Evolutionary conservation across 2,888 invertebrate species (phyloP).

Genomic region (Serrognathus titanus): DNA sequence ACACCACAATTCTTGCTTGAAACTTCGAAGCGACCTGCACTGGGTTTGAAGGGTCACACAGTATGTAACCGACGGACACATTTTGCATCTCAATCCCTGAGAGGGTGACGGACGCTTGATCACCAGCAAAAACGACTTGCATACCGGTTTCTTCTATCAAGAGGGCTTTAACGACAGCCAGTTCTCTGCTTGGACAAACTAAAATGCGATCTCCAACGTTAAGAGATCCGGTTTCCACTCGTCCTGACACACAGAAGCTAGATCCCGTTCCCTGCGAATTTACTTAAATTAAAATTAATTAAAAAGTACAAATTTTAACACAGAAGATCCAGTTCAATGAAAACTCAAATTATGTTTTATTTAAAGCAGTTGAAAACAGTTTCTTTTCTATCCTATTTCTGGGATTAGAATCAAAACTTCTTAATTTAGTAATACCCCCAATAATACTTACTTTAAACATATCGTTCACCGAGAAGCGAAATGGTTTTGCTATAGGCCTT

Average conservation of each 20-base stretch:
- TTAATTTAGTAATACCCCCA: too few relatives aligned
- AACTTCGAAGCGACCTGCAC: slow-evolving; percentile 79
- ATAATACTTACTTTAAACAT: slow-evolving; percentile 75
- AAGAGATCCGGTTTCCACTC: slow-evolving; percentile 87
- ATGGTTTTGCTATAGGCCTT: slow-evolving; percentile 81
- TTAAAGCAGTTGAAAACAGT: too few relatives aligned
- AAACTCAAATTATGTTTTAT: not conserved
- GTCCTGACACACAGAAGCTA: slow-evolving; percentile 87
- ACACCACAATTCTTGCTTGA: slow-evolving; percentile 90
- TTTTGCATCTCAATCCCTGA: slow-evolving; percentile 81
- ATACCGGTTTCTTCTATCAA: slow-evolving; percentile 69
- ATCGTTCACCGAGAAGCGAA: slow-evolving; percentile 91
- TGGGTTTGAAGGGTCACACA: slow-evolving; percentile 79
- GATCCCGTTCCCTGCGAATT: slow-evolving; percentile 67
- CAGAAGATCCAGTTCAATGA: too few relatives aligned
- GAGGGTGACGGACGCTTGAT: slow-evolving; percentile 81
- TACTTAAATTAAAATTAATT: slow-evolving; percentile 7
- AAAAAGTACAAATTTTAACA: too few relatives aligned
- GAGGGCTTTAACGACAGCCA: slow-evolving; percentile 75
- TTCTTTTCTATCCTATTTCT: too few relatives aligned
- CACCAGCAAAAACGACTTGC: slow-evolving; percentile 86
- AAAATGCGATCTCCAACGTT: slow-evolving; percentile 83
- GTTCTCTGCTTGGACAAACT: slow-evolving; percentile 80
- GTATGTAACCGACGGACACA: slow-evolving; percentile 79
- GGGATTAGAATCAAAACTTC: too few relatives aligned